A percentile compares a stretch with the other conserved stretches of the same genome.
Conservation (phyloP, 2,113 vertebrate species). For the Neodon shergylaensis region DNA sequence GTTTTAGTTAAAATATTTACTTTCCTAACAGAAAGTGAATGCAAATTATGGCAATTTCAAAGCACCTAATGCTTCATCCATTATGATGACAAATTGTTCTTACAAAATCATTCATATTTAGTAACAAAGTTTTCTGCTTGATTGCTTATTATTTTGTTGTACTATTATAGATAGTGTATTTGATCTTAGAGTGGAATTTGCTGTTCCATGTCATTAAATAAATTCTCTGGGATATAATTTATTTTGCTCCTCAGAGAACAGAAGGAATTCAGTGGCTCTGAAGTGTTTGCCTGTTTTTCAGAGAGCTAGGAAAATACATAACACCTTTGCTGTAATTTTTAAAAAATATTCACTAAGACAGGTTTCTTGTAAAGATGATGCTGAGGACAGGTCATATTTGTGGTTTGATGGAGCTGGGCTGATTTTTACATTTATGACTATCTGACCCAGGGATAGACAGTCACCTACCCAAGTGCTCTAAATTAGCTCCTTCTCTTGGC, state of each 20-base stretch:
- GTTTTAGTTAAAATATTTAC: conserved; percentile 72
- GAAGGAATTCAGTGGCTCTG: conserved; percentile 54
- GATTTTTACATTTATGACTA: not conserved
- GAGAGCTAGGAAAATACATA: conserved; percentile 56
- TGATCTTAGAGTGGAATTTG: conserved; percentile 70
- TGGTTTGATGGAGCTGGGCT: not conserved
- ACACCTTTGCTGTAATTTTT: not conserved
- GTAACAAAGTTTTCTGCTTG: conserved; percentile 72
- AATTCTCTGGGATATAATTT: conserved; percentile 75
- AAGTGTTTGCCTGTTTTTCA: conserved; percentile 50
- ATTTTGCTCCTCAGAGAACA: conserved; percentile 69
- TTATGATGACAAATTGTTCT: conserved; percentile 69
- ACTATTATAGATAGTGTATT: conserved; percentile 70
- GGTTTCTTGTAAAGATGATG: not conserved
- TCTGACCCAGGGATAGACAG: not conserved
- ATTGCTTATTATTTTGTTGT: conserved; percentile 78
- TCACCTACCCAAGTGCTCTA: not conserved
- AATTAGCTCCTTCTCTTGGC: not conserved
- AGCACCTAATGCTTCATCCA: conserved; percentile 32
- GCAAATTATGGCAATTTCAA: conserved; percentile 63
- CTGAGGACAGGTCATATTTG: not conserved
- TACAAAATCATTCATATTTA: conserved; percentile 68
- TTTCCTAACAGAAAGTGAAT: conserved; percentile 67
- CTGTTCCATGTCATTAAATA: conserved; percentile 73
- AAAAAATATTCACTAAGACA: not conserved